Base-by-base conservation (phyloP, 2,888 invertebrate species). In the Tanypteryx hageni region DNA sequence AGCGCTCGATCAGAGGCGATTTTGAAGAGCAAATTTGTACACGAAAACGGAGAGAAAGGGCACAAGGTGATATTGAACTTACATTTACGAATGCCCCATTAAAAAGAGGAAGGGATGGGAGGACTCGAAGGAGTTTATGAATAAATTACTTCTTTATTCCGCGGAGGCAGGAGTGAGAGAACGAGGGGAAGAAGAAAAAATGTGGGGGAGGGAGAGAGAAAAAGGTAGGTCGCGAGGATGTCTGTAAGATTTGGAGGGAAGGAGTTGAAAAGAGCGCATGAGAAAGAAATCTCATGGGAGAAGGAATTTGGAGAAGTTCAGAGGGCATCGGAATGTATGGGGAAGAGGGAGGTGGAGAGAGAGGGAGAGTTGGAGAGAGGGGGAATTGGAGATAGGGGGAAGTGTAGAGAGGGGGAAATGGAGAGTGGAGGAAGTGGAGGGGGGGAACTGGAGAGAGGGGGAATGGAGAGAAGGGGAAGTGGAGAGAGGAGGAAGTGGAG, bases 341-440 rank as follows among this genome's bases (percentile, higher is more conserved):
- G 44, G 44, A 44, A 44, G 82, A 44, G 31, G 7, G 44, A 0
- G 14, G 8, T n/a, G 44, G 31, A 82, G 82, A 16, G 13, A 82
- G 10, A 82, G 10, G 5, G 14, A 10, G 13, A 14, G 44, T 0
- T 2, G 14, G 83, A 10, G 56, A 11, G 31, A 82, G 83, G 18
- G 18, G 44, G 83, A 44, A n/a, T 44, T 11, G 13, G 14, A 31
- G 22, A 27, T 27, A 82, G 22, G 44, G 27, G 61, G 22, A 16
- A 61, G 44, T 44, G 76, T 76, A 11, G 76, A 76, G 76, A 76
- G 68, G 22, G 22, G 89, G 58, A 64, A 16, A 59, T 16, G 86
- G 61, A 61, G 82, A 82, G 64, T 61, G 89, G 64, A 89, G 44
- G 61, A 59, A 64, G 27, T 44, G 18, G 44, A 59, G 89, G 89